Percentiles rank a stretch among this genome's conserved stretches.
Conservation (phyloP, 2,797 vertebrate species). For the Chaunax sp. region DNA sequence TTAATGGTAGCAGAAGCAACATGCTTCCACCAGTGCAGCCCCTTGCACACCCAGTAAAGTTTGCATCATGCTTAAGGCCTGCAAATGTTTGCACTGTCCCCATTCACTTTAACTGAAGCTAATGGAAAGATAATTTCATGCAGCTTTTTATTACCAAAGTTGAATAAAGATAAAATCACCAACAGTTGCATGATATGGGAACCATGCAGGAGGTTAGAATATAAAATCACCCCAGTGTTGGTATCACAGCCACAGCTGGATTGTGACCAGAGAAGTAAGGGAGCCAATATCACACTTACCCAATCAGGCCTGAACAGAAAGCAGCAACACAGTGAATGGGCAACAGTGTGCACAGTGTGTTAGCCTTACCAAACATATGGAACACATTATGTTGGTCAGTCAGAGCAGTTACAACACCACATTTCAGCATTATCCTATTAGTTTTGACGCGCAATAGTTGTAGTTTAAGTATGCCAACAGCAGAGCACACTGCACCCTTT, state of each 20-base stretch:
- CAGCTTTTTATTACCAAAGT: too few species aligned
- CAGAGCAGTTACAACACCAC: slow-evolving; percentile 50
- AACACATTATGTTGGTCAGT: slow-evolving; percentile 65
- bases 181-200: background rate
- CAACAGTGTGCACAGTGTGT: slow-evolving; percentile 43
- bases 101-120: too few species aligned
- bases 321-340: slow-evolving; percentile 37
- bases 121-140: too few species aligned
- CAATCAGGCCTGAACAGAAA: slow-evolving; percentile 43
- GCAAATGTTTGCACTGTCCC: too few species aligned
- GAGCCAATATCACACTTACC: slow-evolving; percentile 37
- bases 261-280: slow-evolving; percentile 13
- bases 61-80: too few species aligned
- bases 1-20: too few species aligned
- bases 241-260: slow-evolving; percentile 28
- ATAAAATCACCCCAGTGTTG: slow-evolving; percentile 10
- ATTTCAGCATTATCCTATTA: slow-evolving; percentile 55
- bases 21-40: too few species aligned
- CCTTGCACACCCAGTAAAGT: too few species aligned
- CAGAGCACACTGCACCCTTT: slow-evolving; percentile 62
- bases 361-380: slow-evolving; percentile 54
- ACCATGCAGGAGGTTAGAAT: background rate
- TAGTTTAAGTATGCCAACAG: slow-evolving; percentile 51
- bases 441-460: slow-evolving; percentile 43
- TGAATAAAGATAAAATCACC: too few species aligned